Conservation (phyloP, 1,140 invertebrate genomes). For the Diprion similis region DNA sequence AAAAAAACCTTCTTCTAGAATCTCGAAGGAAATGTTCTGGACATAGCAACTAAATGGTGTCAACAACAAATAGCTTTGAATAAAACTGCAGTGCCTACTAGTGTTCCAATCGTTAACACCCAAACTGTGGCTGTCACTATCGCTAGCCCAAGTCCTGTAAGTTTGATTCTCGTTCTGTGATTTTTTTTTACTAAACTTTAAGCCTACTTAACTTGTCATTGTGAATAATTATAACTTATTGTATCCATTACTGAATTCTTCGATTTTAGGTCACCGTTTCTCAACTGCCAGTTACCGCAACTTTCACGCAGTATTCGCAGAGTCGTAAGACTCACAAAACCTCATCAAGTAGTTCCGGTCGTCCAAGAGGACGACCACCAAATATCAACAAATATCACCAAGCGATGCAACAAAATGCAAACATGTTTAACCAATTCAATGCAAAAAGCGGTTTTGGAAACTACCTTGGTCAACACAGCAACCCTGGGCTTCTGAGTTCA, state of each 20-base stretch:
- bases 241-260: not conserved
- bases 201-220: not conserved
- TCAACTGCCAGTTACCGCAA: slow-evolving; percentile 30
- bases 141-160: slow-evolving; percentile 37
- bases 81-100: slow-evolving; percentile 39
- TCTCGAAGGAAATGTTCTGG: slow-evolving; percentile 47
- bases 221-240: not conserved
- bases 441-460: slow-evolving; percentile 43
- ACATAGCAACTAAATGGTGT: slow-evolving; percentile 48
- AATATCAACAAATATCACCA: slow-evolving; percentile 53
- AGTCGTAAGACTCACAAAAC: slow-evolving; percentile 35
- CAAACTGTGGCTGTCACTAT: slow-evolving; percentile 20
- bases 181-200: not conserved
- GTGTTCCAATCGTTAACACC: not conserved
- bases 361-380: slow-evolving; percentile 54
- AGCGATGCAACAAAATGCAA: slow-evolving; percentile 36
- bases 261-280: slow-evolving; percentile 29
- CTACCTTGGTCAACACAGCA: slow-evolving; percentile 44
- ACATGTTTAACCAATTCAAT: slow-evolving; percentile 47
- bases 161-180: not conserved
- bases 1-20: slow-evolving; percentile 32
- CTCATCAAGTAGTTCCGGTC: slow-evolving; percentile 34
- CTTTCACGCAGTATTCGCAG: slow-evolving; percentile 31
- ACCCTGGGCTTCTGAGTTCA: slow-evolving; percentile 48
- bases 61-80: slow-evolving; percentile 47